phyloP scores from a whole-genome alignment of 2,113 vertebrate species.

The Oncorhynchus masou region DNA sequence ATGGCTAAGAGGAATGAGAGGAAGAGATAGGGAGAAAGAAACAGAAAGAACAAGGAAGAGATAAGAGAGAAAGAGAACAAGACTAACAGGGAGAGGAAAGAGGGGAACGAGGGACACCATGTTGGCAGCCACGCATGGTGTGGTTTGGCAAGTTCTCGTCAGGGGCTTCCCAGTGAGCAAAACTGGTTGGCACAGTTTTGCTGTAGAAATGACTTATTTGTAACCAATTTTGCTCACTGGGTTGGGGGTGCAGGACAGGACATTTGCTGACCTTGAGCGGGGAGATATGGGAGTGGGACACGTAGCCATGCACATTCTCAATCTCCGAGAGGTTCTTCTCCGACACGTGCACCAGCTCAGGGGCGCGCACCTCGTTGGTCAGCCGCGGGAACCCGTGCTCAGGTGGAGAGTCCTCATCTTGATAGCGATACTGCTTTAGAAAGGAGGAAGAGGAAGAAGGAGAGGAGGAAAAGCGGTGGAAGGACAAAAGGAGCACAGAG shows the following conservation, averaged over 20 bases:
- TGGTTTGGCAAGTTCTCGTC: neutral
- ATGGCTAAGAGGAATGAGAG: conserved; percentile 13
- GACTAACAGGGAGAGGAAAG: neutral
- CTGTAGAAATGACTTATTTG: neutral
- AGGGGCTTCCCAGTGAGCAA: no score
- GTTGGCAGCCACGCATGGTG: conserved; percentile 28
- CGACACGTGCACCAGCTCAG: conserved; percentile 93
- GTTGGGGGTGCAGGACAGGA: neutral
- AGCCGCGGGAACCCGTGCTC: conserved; percentile 90
- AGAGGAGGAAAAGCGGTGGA: neutral
- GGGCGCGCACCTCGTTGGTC: conserved; percentile 86
- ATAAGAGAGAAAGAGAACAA: conserved; percentile 1
- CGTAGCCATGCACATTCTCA: conserved; percentile 95
- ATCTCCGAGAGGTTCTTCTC: conserved; percentile 97
- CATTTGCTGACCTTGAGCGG: conserved; percentile 87
- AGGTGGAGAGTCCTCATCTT: conserved; percentile 86
- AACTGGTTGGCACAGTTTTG: neutral
- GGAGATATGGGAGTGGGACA: conserved; percentile 94
- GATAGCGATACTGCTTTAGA: conserved; percentile 87
- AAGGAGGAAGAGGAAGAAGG: neutral
- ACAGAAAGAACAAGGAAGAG: neutral
- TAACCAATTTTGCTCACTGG: neutral
- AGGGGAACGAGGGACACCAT: conserved; percentile 6
- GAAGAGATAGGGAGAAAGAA: neutral
- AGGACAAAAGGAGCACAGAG: neutral